Conservation (phyloP, 2,888 invertebrate species). For the Sturmia bella region DNA sequence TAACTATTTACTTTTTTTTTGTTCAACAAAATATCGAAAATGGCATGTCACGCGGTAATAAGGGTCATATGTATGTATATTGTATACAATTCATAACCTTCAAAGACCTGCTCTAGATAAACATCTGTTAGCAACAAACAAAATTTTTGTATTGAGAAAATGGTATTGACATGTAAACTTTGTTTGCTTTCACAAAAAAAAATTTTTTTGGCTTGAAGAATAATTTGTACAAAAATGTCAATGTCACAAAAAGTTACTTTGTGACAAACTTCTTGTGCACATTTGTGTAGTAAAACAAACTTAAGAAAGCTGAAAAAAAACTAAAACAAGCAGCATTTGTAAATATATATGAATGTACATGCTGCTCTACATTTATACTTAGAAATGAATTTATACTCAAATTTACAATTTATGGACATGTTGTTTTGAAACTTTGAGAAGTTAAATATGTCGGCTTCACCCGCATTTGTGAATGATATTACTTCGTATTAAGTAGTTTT, state of each 20-base stretch:
- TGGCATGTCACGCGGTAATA: conserved; percentile 1
- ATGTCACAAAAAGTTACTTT: conserved; percentile 53
- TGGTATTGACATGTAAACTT: not conserved
- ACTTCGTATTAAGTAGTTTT: too few relatives aligned
- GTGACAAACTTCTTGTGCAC: conserved; percentile 36
- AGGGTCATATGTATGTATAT: not conserved
- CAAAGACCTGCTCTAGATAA: too few relatives aligned
- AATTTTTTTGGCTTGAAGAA: not conserved
- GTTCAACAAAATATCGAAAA: too few relatives aligned
- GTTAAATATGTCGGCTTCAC: too few relatives aligned
- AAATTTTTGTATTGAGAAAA: not conserved
- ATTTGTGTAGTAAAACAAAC: conserved; percentile 14
- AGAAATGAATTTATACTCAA: too few relatives aligned
- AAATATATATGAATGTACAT: not conserved
- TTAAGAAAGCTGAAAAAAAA: conserved; percentile 7
- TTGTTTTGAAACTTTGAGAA: too few relatives aligned
- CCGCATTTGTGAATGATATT: too few relatives aligned
- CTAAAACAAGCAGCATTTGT: too few relatives aligned
- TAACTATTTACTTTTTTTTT: too few relatives aligned
- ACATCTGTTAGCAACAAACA: too few relatives aligned
- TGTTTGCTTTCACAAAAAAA: not conserved
- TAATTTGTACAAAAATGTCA: conserved; percentile 26
- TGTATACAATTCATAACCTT: too few relatives aligned
- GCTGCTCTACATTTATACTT: not conserved
- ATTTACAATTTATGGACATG: conserved; percentile 11